Evolutionary conservation across 2,113 vertebrate genomes (phyloP).

Genomic region (Pitta sordida): DNA sequence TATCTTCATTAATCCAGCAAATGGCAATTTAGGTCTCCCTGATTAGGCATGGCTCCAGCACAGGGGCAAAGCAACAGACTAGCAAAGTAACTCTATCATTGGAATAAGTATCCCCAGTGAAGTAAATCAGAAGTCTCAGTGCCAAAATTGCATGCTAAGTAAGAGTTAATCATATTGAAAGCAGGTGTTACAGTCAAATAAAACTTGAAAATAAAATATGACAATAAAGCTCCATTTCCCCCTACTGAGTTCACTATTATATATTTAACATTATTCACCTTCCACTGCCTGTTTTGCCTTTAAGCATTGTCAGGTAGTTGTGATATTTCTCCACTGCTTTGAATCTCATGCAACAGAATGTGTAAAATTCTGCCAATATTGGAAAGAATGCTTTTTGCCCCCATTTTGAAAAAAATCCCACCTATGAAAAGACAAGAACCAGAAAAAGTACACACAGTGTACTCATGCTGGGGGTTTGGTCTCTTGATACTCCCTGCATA

Average conservation of each 20-base stretch:
- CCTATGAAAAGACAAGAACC: not conserved
- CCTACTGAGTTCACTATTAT: not conserved
- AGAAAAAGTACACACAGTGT: not conserved
- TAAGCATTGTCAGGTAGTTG: not conserved
- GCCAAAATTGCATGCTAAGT: not conserved
- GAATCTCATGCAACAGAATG: not conserved
- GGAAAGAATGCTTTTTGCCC: not conserved
- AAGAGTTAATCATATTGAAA: constrained; percentile 20
- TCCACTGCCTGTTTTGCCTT: not conserved
- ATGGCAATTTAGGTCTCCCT: constrained; percentile 4
- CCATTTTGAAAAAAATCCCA: not conserved
- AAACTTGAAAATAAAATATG: not conserved
- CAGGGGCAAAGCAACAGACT: too few relatives aligned
- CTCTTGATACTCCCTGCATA: not conserved
- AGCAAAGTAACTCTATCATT: not conserved
- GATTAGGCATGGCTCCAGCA: not conserved
- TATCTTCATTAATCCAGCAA: constrained; percentile 14
- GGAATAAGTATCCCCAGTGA: not conserved
- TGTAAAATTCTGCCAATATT: not conserved
- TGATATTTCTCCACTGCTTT: not conserved
- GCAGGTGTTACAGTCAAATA: not conserved
- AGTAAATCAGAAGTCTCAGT: not conserved
- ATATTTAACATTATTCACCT: not conserved
- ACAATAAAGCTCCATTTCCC: not conserved
- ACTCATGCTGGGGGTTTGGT: not conserved